phyloP scores from a whole-genome alignment of 2,797 vertebrate genomes.

The Anolis apletophallus region DNA sequence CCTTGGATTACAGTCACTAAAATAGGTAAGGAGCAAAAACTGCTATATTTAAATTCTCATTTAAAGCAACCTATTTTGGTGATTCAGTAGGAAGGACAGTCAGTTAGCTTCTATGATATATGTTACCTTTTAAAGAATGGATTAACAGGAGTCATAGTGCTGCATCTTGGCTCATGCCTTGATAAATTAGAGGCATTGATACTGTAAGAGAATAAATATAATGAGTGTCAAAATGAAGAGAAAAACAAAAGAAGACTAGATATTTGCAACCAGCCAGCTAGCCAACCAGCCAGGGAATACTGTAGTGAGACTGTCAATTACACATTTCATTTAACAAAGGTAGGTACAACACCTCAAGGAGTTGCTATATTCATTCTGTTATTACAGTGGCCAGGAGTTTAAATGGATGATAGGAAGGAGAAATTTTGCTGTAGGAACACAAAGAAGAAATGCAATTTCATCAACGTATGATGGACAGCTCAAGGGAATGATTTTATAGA shows the following conservation, averaged over 20 bases:
- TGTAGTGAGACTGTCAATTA: constrained; percentile 40
- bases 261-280: neutral
- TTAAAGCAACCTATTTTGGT: neutral
- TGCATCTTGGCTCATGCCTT: neutral
- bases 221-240: constrained; percentile 12
- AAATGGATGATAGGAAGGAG: constrained; percentile 2
- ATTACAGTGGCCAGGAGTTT: neutral
- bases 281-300: neutral
- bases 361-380: constrained; percentile 50
- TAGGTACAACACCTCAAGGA: constrained; percentile 23
- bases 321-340: constrained; percentile 50
- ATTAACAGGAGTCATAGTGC: neutral
- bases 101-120: accelerated
- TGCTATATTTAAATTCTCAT: accelerated
- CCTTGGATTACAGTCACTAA: neutral
- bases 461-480: neutral
- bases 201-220: neutral
- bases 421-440: constrained; percentile 13
- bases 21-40: neutral
- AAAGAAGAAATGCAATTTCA: constrained; percentile 13
- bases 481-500: neutral
- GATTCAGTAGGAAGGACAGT: neutral
- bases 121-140: neutral
- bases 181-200: accelerated
- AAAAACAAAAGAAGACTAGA: neutral